These are phyloP conservation scores for Excalfactoria chinensis DNA, from an alignment of 2,113 vertebrate species.

Conservation along the genomic window DNA sequence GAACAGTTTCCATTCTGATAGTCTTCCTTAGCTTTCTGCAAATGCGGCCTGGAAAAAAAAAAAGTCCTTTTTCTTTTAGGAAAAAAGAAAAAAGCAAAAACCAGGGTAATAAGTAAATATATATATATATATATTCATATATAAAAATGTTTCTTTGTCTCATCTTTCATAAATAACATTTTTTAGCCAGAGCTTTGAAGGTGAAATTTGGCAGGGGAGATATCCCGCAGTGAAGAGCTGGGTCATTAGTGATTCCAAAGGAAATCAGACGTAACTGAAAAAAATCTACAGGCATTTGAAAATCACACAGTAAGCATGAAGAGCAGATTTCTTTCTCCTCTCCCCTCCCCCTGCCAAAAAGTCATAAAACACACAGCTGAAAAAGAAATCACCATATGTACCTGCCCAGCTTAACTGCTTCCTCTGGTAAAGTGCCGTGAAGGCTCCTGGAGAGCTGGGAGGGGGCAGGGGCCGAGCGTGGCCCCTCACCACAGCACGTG, in stretches of 20 bases:
- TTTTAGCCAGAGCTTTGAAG: not conserved
- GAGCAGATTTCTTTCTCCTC: not conserved
- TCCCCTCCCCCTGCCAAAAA: not conserved
- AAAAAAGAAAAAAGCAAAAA: not conserved
- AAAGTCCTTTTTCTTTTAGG: not conserved
- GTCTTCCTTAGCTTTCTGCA: not conserved
- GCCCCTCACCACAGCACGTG: fast-evolving
- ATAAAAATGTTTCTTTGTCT: not conserved
- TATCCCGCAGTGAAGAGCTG: not conserved
- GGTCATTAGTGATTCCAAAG: not conserved
- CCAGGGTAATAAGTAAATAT: not conserved
- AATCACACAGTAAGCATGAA: not conserved
- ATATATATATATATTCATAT: not conserved
- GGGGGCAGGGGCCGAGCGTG: not conserved
- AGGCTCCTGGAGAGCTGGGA: not conserved
- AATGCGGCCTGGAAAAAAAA: not conserved
- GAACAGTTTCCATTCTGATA: not conserved
- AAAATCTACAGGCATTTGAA: not conserved
- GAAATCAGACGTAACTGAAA: not conserved
- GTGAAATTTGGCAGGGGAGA: conserved; percentile 24
- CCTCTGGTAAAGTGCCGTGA: fast-evolving
- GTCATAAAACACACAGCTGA: conserved; percentile 14
- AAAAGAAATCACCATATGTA: conserved; percentile 25
- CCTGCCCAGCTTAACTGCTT: not conserved
- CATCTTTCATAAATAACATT: not conserved